Base-by-base conservation (phyloP, 92 coral and sea anemone genomes). In the Muricea muricata region DNA sequence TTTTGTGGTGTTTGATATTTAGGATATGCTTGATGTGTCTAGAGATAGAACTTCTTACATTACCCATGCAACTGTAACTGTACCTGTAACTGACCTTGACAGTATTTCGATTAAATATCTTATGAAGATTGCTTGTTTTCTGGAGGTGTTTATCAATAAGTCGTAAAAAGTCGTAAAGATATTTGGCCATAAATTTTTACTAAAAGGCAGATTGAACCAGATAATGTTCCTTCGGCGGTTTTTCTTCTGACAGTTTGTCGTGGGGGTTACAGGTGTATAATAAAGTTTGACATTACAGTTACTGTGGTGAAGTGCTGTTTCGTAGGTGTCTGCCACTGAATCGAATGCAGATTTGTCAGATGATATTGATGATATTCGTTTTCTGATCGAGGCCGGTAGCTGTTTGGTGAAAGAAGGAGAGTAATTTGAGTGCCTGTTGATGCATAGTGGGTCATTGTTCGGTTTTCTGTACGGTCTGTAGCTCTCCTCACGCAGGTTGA, bases 331-430 rank as follows among this genome's bases (percentile, higher is more conserved):
- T 13, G 50, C 1, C 40, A 24, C 11, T 31, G 37, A n/a, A n/a
- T n/a, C n/a, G n/a, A 76, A 26, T 2, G 82, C 82, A 33, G 45
- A 33, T 75, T 75, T 63, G 81, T 75, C 42, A 15, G 81, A 48
- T 37, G 81, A 75, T 15, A 75, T 63, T 37, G 11, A 5, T 17
- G 72, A 33, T 29, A 79, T 14, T 18, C 84, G 46, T 29, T 56
- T 79, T 73, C 41, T 79, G 55, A 61, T 56, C 18, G 84, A 66
- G 15, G 25, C 37, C 41, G 74, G 84, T 15, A 79, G 48, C 24
- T 79, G 54, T 50, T 45, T 50, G 5, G 58, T 50, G 58, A 50
- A 6, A 1, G 24, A 3, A 20, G 75, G 84, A n/a, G 84, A 74
- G 31, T 79, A 57, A 68, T 56, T 79, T 32, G 84, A 79, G 3